Evolutionary conservation across 2,888 invertebrate species (phyloP).

Genomic region (Oscheius sp.): DNA sequence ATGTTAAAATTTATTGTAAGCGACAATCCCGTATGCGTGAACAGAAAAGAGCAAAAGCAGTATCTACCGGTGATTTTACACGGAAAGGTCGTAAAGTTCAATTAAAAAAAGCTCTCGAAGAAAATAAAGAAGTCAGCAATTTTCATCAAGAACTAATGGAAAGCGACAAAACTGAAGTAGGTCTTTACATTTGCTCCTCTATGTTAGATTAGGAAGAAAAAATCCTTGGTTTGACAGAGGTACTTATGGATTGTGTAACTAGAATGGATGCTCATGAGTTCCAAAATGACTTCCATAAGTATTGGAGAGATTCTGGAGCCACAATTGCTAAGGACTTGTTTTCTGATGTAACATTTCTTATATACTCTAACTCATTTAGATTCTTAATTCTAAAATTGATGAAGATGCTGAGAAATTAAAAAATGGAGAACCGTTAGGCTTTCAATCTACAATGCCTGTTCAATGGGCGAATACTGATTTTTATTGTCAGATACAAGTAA

Average conservation of each 20-base stretch:
- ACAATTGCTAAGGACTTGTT: neutral
- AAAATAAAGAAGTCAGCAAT: neutral
- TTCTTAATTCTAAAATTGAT: neutral
- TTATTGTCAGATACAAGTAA: neutral
- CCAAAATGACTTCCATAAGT: neutral
- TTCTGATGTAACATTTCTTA: neutral
- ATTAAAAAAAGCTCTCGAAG: neutral
- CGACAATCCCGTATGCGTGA: neutral
- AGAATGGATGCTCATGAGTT: constrained; percentile 2
- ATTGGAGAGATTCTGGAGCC: constrained; percentile 1
- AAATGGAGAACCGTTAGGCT: neutral
- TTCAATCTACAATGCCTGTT: neutral
- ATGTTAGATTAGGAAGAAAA: neutral
- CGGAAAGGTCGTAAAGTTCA: neutral
- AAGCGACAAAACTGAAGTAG: neutral
- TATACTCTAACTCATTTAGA: neutral
- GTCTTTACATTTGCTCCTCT: neutral
- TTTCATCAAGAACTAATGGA: neutral
- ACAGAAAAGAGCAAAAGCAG: neutral
- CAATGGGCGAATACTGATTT: neutral
- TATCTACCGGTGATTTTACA: neutral
- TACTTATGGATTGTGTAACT: neutral
- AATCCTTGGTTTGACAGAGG: neutral
- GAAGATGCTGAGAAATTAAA: neutral
- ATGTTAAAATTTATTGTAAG: neutral